Base-by-base conservation (phyloP, 2,888 invertebrate species). In the Poecilobothrus nobilitatus region DNA sequence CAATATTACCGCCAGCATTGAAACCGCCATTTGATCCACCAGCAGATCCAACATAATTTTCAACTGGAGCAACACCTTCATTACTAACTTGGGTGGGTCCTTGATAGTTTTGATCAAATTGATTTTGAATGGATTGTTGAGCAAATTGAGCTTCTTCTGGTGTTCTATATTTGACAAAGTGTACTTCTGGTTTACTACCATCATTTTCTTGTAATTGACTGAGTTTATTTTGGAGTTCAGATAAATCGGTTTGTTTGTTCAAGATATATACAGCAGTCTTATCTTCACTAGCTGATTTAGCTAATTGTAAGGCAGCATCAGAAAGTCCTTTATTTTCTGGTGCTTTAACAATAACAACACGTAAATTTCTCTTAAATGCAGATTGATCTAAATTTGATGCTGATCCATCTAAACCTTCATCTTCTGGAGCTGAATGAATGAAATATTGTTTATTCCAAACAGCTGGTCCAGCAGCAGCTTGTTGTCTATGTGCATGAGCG, bases 191-290 rank as follows among this genome's bases (percentile, higher is more conserved):
- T 71, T 76, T 78, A 69, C 75, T 68, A 70, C 75, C 74, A 67
- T 74, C 72, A 53, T 74, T 76, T 68, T 75, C 68, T 73, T 73
- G 67, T 65, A 72, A 69, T 72, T 75, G 69, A 71, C 71, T 67
- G 74, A 74, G 65, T 71, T 78, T 77, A 9, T 78, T 73, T 53
- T 78, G 66, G 76, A 67, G 34, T 74, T 76, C 74, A 15, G 73
- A 71, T 9, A 75, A 71, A 62, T 78, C 77, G 6, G 78, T 70
- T 69, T 78, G 78, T 69, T 79, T 79, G 73, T 75, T 77, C 27
- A 81, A 76, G 1, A 81, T 78, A 73, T 79, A 79, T 69, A 79
- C 78, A 70, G 78, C 77, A 8, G 79, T 79, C 72, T 77, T 78
- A 27, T 79, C 78, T 69, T 79, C 76, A 41, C 75, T 77, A 68